Base-by-base conservation (phyloP, 2,797 vertebrate genomes). In the Gobio occitaniae region DNA sequence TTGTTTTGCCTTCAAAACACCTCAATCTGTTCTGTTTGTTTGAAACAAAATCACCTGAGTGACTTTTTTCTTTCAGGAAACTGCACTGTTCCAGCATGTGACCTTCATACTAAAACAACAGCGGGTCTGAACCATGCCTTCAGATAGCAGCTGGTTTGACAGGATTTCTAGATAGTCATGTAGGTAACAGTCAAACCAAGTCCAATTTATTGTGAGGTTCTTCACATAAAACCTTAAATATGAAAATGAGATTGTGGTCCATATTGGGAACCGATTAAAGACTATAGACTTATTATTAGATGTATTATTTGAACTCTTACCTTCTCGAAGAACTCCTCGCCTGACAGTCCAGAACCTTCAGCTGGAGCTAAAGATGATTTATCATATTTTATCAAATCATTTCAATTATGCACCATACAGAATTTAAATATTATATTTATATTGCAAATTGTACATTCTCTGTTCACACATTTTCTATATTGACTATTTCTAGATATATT, bases 261-360 rank as follows among this genome's bases (percentile, higher is more conserved):
- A 48, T 84, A 19, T 79, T 12, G n/a, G 74, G 6, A 11, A 21
- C 29, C 21, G 25, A 61, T 63, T 21, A 50, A 36, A 48, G 19
- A 13, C 59, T 25, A 25, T 25, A 25, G 13, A 29, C 17, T 56
- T 76, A 2, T 15, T n/a, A 19, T 80, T 41, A 63, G 56, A 63
- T 11, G 36, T 25, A 12, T 12, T 6, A 71, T 15, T 1, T 32
- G 0, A 88, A 63, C 4, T 48, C 52, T 94, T 90, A 96, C 95
- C 87, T 92, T 93, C 76, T 95, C 90, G 89, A 96, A 96, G 90
- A 96, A 96, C 88, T 95, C 92, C 85, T 95, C 92, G 48, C 95
- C 95, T 11, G 92, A 94, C 84, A 93, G 87, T 10, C 85, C 86
- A 6, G 90, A 89, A 41, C 87, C 92, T 4, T 90, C 87, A 71